Evolutionary conservation across 2,888 invertebrate genomes (phyloP), one percentile per base, ranked within the genome.

Genomic region (Pediacus dermestoides): DNA sequence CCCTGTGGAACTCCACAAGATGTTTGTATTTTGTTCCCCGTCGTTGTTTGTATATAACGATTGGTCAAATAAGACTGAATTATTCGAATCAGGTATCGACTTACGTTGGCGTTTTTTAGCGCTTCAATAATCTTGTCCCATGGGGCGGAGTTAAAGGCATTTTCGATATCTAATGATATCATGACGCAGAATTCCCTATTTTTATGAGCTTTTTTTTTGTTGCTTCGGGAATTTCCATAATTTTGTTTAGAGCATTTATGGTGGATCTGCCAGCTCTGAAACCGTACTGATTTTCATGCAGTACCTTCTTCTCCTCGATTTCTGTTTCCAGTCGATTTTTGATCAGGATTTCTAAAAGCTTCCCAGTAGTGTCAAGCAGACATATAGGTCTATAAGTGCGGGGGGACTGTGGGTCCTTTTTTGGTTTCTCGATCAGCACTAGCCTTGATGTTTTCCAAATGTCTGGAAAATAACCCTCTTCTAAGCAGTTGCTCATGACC

Each of bases 261-360:
- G 31, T 30, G 8, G 31, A 30, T 14, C 16, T 14, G 8, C 31
- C 31, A 9, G 8, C n/a, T 30, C 15, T 30, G 11, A 30, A 30
- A 15, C 31, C 31, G 11, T 15, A 30, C 15, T 30, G 31, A 16
- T 30, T 10, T 30, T 10, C 7, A n/a, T 4, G 9, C 11, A 30
- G 6, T 12, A 16, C 8, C 8, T 13, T 12, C 3, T 9, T 14
- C 15, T 30, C 31, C 11, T 30, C 31, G 8, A 30, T 8, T 9
- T 15, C 32, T 7, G n/a, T 13, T 8, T 22, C 22, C 7, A 33
- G n/a, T 12, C 33, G n/a, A n/a, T 22, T 4, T 22, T 12, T 33
- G 2, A 33, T 18, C 3, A 33, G 33, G 4, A 12, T 22, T 18
- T 33, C 22, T 13, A 33, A 13, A 7, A 33, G 14, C n/a, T 33